A percentile compares a stretch with the other conserved stretches of the same genome.
These are phyloP conservation scores for Tylochromis polylepis DNA, from an alignment of 2,113 vertebrate species.

Conservation along the genomic window DNA sequence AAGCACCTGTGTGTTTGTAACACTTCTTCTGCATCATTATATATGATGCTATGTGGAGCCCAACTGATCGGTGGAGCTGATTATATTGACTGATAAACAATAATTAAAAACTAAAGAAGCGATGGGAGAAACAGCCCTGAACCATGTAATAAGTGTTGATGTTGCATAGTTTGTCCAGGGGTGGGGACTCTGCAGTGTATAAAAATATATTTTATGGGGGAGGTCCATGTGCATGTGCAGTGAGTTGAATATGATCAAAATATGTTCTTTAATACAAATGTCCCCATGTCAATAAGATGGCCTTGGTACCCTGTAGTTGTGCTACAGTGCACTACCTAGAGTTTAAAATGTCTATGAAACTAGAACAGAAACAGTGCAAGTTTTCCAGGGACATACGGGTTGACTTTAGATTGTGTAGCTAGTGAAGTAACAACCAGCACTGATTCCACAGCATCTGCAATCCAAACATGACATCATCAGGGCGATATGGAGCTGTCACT, in stretches of 20 bases:
- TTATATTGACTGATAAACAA: not conserved
- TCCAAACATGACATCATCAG: conserved; percentile 50
- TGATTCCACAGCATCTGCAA: not conserved
- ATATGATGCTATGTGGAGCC: not conserved
- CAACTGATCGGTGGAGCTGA: rapidly evolving
- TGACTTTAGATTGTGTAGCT: not conserved
- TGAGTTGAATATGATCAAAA: not conserved
- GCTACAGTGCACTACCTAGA: not conserved
- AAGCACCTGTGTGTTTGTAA: not conserved
- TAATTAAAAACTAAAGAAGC: not conserved
- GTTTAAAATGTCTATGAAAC: not conserved
- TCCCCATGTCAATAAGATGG: not conserved
- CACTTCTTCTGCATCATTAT: not conserved
- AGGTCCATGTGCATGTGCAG: not conserved
- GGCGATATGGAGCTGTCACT: not conserved
- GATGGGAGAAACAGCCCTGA: not conserved
- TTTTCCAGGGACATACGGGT: not conserved
- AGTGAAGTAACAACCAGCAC: conserved; percentile 8
- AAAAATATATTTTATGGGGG: not conserved
- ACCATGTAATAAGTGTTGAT: not conserved
- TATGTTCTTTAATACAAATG: not conserved
- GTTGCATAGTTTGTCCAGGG: not conserved
- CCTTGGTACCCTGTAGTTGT: not conserved
- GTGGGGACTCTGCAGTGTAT: not conserved
- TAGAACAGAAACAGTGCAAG: not conserved